These are phyloP conservation scores for Scleropages formosus DNA, from an alignment of 2,797 vertebrate genomes.

Conservation along the genomic window DNA sequence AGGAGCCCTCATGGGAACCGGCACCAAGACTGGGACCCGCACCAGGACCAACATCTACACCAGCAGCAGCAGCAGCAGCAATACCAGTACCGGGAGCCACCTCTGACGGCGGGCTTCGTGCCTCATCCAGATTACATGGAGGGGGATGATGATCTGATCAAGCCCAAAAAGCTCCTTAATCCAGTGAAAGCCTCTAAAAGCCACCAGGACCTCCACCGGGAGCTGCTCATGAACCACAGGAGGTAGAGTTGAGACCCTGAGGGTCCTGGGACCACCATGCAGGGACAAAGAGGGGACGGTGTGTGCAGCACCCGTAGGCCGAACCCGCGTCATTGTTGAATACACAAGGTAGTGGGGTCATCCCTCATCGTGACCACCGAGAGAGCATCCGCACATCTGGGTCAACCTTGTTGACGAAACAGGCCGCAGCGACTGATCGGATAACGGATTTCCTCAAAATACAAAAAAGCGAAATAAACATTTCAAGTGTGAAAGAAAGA, in stretches of 20 bases:
- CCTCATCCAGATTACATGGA: conserved; percentile 80
- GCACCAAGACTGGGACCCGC: not conserved
- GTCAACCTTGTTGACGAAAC: no score
- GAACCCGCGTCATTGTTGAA: not conserved
- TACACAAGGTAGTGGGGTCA: no score
- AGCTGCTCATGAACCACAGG: conserved; percentile 89
- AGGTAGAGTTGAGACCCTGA: conserved; percentile 59
- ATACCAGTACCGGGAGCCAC: conserved; percentile 43
- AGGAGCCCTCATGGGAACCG: conserved; percentile 41
- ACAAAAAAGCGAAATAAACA: no score
- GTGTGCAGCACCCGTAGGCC: not conserved
- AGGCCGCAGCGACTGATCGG: no score
- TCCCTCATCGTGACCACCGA: not conserved
- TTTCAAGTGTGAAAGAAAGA: no score
- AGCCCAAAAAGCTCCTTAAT: conserved; percentile 90
- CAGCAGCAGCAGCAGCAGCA: not conserved
- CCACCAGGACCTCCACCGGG: conserved; percentile 91
- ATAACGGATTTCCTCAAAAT: no score
- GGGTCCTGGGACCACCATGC: not conserved
- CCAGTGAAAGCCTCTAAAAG: conserved; percentile 90
- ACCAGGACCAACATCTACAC: not conserved
- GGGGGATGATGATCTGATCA: conserved; percentile 85
- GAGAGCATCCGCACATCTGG: no score
- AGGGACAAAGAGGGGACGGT: not conserved
- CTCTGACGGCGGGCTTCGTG: conserved; percentile 64